Evolutionary conservation across 2,888 invertebrate species (phyloP), one percentile per base, ranked within the genome.

Genomic region (Aleiodes leptofemur): DNA sequence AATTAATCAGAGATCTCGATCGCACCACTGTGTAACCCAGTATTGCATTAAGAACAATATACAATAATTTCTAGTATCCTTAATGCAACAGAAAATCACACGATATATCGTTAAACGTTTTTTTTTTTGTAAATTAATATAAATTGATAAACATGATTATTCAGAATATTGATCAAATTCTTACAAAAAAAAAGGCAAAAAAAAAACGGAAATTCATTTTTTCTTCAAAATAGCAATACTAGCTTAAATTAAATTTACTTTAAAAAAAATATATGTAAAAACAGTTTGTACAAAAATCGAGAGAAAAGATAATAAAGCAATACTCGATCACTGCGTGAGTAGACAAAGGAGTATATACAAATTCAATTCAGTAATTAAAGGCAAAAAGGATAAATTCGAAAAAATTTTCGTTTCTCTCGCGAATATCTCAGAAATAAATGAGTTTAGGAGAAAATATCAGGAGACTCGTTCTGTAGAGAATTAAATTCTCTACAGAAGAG

Each of bases 251-350:
- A 72, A 69, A 69, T 23, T 23, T 23, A 23, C 23, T 23, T 23
- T 23, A 73, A 69, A 55, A 56, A 82, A 82, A 82, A 83, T 86
- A 85, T 84, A 86, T 85, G 84, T 88, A 87, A 87, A 88, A 88
- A 88, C 86, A 88, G 85, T 88, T 88, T 88, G 88, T 88, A 88
- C 88, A 88, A 85, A 87, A 86, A 86, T 83, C 82, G 84, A 84
- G 85, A 86, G 86, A 86, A 86, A 86, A 85, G 86, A 84, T 83
- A 79, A 81, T 83, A 83, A 84, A 85, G 83, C 85, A 82, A 83
- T 84, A 83, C 82, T 85, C 80, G 83, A 85, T 29, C 81, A 82
- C 81, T 80, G 81, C 81, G 78, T 82, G 75, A 83, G 80, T 84
- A 82, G 80, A 84, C 83, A 82, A 81, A 83, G 79, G 78, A 81